Base-by-base conservation (phyloP, 1,140 invertebrate species). In the Pachypsylla venusta region DNA sequence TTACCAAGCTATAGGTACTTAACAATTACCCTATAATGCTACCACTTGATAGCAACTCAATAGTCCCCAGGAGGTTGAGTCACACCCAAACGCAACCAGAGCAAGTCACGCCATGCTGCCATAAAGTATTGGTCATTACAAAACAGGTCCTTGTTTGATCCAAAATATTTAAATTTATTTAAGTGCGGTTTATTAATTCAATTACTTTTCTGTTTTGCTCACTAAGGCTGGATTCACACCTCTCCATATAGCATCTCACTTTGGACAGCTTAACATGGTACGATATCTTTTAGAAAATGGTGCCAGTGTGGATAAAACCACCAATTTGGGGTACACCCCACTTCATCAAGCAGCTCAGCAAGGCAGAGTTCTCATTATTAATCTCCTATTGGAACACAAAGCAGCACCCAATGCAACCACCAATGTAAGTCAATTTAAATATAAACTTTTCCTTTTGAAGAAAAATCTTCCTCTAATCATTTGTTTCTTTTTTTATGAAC, bases 321-420 rank as follows among this genome's bases (percentile, higher is more conserved):
- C 83, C n/a, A 80, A 74, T 59, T 82, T 84, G 53, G 93, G 93
- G n/a, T 98, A 98, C 71, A 98, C 96, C 3, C 93, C 96, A 12
- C 76, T 99, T 1, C 96, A 99, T 75, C 94, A 98, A 74, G 93
- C 93, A 4, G 92, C 94, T 16, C 94, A 98, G 71, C 96, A 99
- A 74, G 96, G 96, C 0, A 95, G 99, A 71, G 89, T 91, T 0
- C 77, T 93, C 60, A 89, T 98, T 63, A 93, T 99, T 58, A 93
- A 89, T 72, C 74, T 97, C 16, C 76, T 99, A 1, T 77, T 99
- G 56, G 93, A 97, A 67, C 83, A 92, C 69, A 89, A 92, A 70
- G 94, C 95, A 0, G 87, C 93, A 70, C 95, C 96, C 1, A 94
- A 99, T 72, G 86, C 87, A 39, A 74, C 91, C 16, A 94, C 92